Conservation (phyloP, 1,140 invertebrate species). For the Amphibalanus amphitrite region DNA sequence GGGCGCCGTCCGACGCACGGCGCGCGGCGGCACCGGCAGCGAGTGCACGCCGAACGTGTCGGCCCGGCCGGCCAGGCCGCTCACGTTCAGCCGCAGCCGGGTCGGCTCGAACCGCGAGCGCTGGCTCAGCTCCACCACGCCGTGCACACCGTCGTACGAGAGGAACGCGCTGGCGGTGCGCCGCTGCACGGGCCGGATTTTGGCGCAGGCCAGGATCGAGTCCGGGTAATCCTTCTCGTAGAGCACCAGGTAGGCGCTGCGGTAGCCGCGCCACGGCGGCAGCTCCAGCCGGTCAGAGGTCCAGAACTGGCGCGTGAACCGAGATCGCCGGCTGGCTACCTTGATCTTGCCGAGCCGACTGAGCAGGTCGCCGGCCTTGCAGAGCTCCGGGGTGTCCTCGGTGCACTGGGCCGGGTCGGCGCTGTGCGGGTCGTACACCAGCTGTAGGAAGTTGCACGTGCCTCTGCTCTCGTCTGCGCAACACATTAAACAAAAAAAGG, state of each 20-base stretch:
- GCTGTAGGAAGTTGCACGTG: constrained; percentile 58
- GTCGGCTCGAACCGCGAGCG: constrained; percentile 68
- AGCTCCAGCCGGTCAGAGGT: constrained; percentile 15
- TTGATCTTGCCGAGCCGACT: constrained; percentile 47
- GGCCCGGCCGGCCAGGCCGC: constrained; percentile 31
- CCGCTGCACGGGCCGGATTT: constrained; percentile 36
- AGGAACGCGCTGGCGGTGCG: constrained; percentile 42
- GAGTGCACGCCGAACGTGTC: constrained; percentile 33
- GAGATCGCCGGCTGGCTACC: constrained; percentile 21
- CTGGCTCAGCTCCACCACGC: constrained; percentile 60
- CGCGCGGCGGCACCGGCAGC: constrained; percentile 28
- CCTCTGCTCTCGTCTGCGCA: constrained; percentile 9
- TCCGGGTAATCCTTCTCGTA: constrained; percentile 61
- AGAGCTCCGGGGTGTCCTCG: constrained; percentile 22
- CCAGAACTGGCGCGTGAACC: constrained; percentile 18
- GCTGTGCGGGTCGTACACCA: constrained; percentile 65
- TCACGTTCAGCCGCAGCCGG: constrained; percentile 53
- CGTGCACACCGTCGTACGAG: constrained; percentile 59
- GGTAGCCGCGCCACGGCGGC: constrained; percentile 44
- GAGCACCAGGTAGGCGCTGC: constrained; percentile 63
- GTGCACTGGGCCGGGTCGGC: constrained; percentile 34
- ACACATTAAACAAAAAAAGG: too few relatives aligned
- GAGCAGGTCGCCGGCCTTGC: constrained; percentile 58
- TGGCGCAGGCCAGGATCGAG: constrained; percentile 63
- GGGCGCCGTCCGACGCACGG: constrained; percentile 19